Base-by-base conservation (phyloP, 2,888 invertebrate genomes). In the Leptarthrus brevirostris region DNA sequence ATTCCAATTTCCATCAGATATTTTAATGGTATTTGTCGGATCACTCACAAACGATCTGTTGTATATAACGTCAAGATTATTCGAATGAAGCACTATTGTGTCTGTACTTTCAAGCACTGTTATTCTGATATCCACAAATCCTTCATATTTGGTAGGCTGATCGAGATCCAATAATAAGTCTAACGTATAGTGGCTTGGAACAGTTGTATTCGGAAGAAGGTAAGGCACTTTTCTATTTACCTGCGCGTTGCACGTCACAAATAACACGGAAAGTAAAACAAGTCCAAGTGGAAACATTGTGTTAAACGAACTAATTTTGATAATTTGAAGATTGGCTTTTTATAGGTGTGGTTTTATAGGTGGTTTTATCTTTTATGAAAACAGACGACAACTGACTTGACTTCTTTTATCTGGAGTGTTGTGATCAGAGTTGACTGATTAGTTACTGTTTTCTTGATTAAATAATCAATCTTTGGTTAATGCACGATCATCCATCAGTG, bases 171-270 rank as follows among this genome's bases (percentile, higher is more conserved):
- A 44, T 20, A 44, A 34, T 16, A 73, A 34, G 16, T 22, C n/a
- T 20, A 73, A 1, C 36, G 52, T 40, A 20, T 73, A 73, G 22
- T 61, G 52, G 3, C 24, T 6, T 3, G 72, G 72, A n/a, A 61
- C 10, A 18, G 61, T 52, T 1, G 72, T 61, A n/a, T 64, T 73
- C 16, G 72, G 72, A 34, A 73, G 18, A 2, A 73, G 18, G 36
- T 73, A 73, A 10, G 53, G 20, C 16, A 20, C n/a, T 20, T 53
- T 12, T 4, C 52, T 20, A 16, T 10, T 10, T 8, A 24, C 6
- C 4, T 14, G 12, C 0, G 58, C 18, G n/a, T 16, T 22, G 22
- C 18, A 36, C 5, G 34, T 36, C 18, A 16, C 40, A 6, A 61
- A 18, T 1, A 12, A 26, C 10, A n/a, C 61, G 22, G 18, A 20